Evolutionary conservation across 2,888 invertebrate genomes (phyloP).

Genomic region (Brachylomia viminalis): DNA sequence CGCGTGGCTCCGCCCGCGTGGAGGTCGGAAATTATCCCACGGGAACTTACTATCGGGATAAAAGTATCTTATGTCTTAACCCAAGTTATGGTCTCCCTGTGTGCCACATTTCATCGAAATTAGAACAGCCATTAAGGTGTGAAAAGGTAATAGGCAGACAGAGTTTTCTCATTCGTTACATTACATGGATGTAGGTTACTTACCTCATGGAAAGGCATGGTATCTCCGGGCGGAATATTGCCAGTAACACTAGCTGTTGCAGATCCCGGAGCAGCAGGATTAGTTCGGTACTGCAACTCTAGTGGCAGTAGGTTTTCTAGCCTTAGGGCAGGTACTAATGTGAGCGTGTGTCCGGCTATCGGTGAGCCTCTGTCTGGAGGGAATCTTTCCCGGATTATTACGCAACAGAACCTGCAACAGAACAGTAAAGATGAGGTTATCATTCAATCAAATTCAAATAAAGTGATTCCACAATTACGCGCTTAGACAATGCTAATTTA

Average conservation of each 20-base stretch:
- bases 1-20: background rate
- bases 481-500: background rate
- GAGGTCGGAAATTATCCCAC: background rate
- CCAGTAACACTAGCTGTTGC: conserved; percentile 74
- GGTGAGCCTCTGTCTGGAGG: conserved; percentile 91
- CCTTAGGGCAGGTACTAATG: conserved; percentile 95
- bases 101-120: background rate
- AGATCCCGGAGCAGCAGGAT: conserved; percentile 69
- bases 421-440: background rate
- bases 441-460: background rate
- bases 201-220: conserved; percentile 84
- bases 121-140: background rate
- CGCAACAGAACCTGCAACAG: conserved; percentile 93
- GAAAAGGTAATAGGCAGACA: background rate
- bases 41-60: background rate
- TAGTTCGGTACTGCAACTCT: conserved; percentile 92
- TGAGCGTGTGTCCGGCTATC: conserved; percentile 96
- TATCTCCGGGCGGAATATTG: conserved; percentile 81
- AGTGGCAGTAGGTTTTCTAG: conserved; percentile 97
- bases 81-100: background rate
- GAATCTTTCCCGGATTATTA: conserved; percentile 95
- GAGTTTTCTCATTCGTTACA: background rate
- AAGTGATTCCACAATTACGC: no score
- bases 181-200: background rate
- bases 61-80: background rate